A percentile compares a stretch with the other conserved stretches of the same genome.
These are phyloP conservation scores for Drosophila peninsularis DNA, from an alignment of 2,888 invertebrate species.

Conservation along the genomic window DNA sequence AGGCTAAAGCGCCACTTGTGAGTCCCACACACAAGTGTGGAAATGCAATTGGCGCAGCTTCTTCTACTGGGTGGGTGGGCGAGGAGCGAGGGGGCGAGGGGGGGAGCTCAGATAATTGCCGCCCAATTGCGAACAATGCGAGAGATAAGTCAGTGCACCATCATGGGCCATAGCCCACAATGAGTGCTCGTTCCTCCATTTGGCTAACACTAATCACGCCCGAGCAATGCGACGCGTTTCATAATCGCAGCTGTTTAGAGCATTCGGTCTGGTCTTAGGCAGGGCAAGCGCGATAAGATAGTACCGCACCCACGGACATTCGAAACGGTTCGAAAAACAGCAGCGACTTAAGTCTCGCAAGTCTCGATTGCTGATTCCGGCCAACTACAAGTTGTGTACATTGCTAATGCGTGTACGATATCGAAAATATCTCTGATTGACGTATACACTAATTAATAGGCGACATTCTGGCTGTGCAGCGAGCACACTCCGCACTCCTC, in stretches of 20 bases:
- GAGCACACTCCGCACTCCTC: not conserved
- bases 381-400: slow-evolving; percentile 43
- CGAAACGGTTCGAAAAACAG: too few species aligned
- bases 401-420: slow-evolving; percentile 38
- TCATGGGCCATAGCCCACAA: too few species aligned
- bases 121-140: slow-evolving; percentile 38
- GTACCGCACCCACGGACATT: slow-evolving; percentile 7
- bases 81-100: too few species aligned
- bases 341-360: slow-evolving; percentile 17
- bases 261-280: slow-evolving; percentile 37
- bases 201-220: slow-evolving; percentile 57
- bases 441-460: slow-evolving; percentile 51
- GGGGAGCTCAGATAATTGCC: slow-evolving; percentile 49
- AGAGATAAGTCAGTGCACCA: slow-evolving; percentile 22
- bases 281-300: slow-evolving; percentile 54
- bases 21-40: slow-evolving; percentile 9
- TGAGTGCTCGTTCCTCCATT: not conserved
- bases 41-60: slow-evolving; percentile 15
- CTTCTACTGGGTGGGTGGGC: slow-evolving; percentile 2
- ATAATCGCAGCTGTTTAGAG: slow-evolving; percentile 47
- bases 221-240: slow-evolving; percentile 61
- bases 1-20: slow-evolving; percentile 33
- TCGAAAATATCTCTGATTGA: slow-evolving; percentile 44
- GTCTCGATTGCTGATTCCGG: slow-evolving; percentile 25
- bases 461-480: slow-evolving; percentile 57